These are phyloP conservation scores for Aphis gossypii DNA, from an alignment of 1,140 invertebrate species.

Conservation along the genomic window DNA sequence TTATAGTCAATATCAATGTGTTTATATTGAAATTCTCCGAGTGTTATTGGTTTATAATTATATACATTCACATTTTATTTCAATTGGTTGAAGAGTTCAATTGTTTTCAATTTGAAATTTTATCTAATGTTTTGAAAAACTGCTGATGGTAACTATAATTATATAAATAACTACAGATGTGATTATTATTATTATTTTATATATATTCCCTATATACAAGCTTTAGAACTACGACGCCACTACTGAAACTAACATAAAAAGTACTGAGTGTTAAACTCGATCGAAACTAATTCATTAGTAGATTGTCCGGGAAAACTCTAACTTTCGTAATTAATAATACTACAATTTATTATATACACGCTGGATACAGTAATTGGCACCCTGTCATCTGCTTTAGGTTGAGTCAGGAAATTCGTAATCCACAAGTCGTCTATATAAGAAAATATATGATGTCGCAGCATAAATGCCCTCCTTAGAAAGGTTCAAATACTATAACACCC, in stretches of 20 bases:
- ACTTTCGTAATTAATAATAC: conserved; percentile 8
- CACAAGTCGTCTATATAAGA: neutral
- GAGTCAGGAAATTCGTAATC: neutral
- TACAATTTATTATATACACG: neutral
- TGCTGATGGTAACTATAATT: neutral
- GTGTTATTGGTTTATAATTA: neutral
- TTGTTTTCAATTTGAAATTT: neutral
- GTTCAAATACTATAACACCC: neutral
- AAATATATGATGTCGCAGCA: neutral
- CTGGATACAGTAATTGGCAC: neutral
- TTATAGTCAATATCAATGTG: neutral
- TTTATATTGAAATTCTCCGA: neutral
- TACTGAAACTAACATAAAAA: neutral
- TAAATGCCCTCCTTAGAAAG: neutral
- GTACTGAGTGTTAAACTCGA: neutral
- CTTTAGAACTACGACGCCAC: neutral
- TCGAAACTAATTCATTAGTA: neutral
- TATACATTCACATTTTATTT: neutral
- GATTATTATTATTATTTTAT: neutral
- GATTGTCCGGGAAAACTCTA: neutral
- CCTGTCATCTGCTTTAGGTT: neutral
- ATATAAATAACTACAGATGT: neutral
- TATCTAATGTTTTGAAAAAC: neutral
- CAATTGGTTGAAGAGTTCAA: neutral
- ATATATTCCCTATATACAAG: neutral